Conservation (phyloP, 1,140 invertebrate species). For the Trichonephila clavipes region DNA sequence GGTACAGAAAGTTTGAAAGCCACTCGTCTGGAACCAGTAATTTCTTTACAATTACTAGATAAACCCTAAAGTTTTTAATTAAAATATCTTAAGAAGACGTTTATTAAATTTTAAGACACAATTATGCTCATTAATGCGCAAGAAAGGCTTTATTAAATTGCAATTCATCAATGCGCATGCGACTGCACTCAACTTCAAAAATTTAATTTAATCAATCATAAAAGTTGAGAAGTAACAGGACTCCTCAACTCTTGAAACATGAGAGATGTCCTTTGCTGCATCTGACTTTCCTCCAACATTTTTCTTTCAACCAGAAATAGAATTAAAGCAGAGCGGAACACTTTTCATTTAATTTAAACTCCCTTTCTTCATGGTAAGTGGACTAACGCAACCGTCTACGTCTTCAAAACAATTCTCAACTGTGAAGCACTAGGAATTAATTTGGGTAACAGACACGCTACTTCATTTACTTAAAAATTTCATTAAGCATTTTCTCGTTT, state of each 20-base stretch:
- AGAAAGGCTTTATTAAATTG: too few species aligned
- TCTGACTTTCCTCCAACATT: background rate
- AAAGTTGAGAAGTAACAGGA: background rate
- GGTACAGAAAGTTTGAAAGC: too few species aligned
- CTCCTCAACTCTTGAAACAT: background rate
- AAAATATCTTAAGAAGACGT: too few species aligned
- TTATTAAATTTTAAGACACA: too few species aligned
- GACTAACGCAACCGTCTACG: background rate
- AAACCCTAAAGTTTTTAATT: too few species aligned
- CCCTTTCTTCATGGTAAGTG: slow-evolving; percentile 28
- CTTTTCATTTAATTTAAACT: slow-evolving; percentile 39
- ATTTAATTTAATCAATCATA: too few species aligned
- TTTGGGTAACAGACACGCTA: background rate
- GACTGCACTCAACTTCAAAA: too few species aligned
- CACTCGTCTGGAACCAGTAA: too few species aligned
- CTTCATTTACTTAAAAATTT: slow-evolving; percentile 65
- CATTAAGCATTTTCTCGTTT: slow-evolving; percentile 50
- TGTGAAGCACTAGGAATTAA: slow-evolving; percentile 47
- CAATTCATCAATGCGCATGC: too few species aligned
- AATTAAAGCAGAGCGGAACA: slow-evolving; percentile 24
- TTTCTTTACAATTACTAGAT: too few species aligned
- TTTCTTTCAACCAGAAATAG: background rate
- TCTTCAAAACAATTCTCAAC: slow-evolving; percentile 27
- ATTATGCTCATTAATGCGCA: too few species aligned
- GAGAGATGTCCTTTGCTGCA: background rate